Evolutionary conservation across 2,113 vertebrate species (phyloP), one percentile per base, ranked within the genome.

Genomic region (Protobothrops mucrosquamatus): DNA sequence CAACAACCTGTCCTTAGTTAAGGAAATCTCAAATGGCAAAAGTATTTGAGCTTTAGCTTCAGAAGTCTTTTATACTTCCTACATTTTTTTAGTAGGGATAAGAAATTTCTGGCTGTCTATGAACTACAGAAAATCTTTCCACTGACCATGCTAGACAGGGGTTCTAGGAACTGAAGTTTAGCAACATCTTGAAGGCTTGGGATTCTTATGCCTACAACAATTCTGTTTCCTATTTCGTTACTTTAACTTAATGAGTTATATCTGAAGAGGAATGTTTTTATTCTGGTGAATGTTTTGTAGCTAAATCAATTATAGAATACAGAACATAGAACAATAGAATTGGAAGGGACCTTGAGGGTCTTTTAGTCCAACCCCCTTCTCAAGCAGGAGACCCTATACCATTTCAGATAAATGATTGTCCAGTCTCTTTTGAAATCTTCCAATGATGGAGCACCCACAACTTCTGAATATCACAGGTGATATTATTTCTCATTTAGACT

Each of bases 11-110:
- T 18, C 48, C 69, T 39, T 69, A 7, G 86, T 90, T 23, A 15
- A 6, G 92, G 8, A 51, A 18, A 10, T 39, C 0, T 1, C 89
- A 88, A 48, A 0, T 0, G 61, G 0, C 2, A 6, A 8, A n/a
- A 56, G 57, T 23, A 59, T 59, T 23, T 57, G 56, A 23, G 56
- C 6, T 57, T 57, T 57, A 57, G 56, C 56, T 57, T 57, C 56
- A 57, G 22, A 89, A 48, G 22, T 61, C 11, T 89, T 11, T 56
- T 56, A 39, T 39, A 64, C 26, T 57, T 1, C 10, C 1, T 64
- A 29, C 26, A 29, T 64, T 64, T 64, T 23, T 64, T 64, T 64
- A 61, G 5, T 3, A 2, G 15, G 14, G 34, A 20, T 81, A 81
- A 20, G 34, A 20, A 81, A 39, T 81, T 81, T 74, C 15, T 74